phyloP scores from a whole-genome alignment of 2,113 vertebrate species.

The Dinomys branickii region DNA sequence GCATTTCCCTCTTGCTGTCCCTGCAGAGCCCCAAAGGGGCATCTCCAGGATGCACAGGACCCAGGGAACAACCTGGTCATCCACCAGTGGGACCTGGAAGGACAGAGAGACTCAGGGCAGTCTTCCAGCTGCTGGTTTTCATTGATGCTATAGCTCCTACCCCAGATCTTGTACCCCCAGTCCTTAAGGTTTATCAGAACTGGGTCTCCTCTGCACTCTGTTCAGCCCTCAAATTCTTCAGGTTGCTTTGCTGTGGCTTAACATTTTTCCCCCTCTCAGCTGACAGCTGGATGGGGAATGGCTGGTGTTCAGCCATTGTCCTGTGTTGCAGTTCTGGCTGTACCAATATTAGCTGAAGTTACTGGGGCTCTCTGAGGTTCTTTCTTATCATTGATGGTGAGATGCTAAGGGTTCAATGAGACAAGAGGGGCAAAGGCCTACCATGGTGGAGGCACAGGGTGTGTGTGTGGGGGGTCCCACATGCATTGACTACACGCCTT shows the following conservation, averaged over 20 bases:
- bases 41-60: background rate
- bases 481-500: background rate
- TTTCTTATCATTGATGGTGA: background rate
- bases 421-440: background rate
- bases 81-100: background rate
- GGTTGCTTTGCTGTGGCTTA: background rate
- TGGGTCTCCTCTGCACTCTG: background rate
- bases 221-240: background rate
- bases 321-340: background rate
- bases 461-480: background rate
- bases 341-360: background rate
- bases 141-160: background rate
- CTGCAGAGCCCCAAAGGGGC: background rate
- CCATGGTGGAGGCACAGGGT: background rate
- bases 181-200: background rate
- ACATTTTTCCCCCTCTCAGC: background rate
- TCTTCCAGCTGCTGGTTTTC: background rate
- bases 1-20: fast-evolving
- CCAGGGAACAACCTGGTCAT: background rate
- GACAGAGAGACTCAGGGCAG: background rate
- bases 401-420: background rate
- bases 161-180: too few relatives aligned
- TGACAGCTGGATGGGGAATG: background rate
- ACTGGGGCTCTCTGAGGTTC: background rate
- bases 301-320: background rate